Base-by-base conservation (phyloP, 92 coral and sea anemone species). In the Porites lobata region DNA sequence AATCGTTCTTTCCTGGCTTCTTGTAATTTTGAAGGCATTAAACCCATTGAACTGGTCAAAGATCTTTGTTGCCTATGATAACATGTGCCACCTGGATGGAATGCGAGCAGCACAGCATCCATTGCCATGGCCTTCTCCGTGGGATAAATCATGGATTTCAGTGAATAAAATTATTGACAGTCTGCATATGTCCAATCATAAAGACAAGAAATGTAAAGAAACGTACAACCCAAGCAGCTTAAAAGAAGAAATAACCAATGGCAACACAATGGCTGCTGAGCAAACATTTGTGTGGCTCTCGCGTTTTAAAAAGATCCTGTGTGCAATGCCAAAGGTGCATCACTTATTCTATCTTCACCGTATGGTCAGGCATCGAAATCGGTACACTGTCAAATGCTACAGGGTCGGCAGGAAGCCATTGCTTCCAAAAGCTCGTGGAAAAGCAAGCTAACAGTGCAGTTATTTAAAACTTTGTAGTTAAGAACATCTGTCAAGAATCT, bases 241-340 rank as follows among this genome's bases (percentile, higher is more conserved):
- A 47, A 78, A 69, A 57, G 59, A 84, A 74, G 75, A 72, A 26
- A 59, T 73, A 21, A 85, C 86, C 21, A 71, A 51, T 68, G 43
- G 56, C 0, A 92, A 92, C 58, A 92, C 92, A 12, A 85, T 86
- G 75, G 90, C 69, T 0, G 90, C 90, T 4, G 88, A 92, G 38
- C 90, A 92, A 69, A 89, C 92, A 1, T 88, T 88, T 80, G 80
- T 79, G 13, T 85, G 95, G 92, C 18, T 78, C 9, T 57, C 88
- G 9, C 76, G 92, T 13, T 92, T 71, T 32, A 88, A 92, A 69
- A 92, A 92, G 50, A 88, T 92, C 54, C 20, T 91, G 69, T 85
- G 81, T 20, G 90, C 91, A 13, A 92, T 92, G 91, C 93, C 91
- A 22, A 92, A 89, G 61, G 71, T 83, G 59, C 89, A 76, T 57